Percentiles rank a stretch among this genome's conserved stretches.
Conservation (phyloP, 2,113 vertebrate species). For the Syrrhaptes paradoxus region DNA sequence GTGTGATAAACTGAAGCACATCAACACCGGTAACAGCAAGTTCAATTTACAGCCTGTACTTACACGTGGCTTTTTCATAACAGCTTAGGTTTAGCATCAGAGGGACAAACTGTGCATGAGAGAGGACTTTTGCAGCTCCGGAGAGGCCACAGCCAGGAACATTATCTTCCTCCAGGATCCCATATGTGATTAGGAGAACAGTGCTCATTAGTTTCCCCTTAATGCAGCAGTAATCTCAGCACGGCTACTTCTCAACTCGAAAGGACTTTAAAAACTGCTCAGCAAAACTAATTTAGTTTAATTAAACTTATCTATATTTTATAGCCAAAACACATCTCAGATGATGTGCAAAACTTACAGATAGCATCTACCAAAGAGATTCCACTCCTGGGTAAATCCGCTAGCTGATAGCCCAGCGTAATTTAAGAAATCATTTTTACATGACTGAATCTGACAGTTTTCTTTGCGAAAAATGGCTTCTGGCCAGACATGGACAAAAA, state of each 20-base stretch:
- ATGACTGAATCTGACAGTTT: conserved; percentile 48
- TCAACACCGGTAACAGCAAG: neutral
- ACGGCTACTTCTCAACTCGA: neutral
- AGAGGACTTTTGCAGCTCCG: neutral
- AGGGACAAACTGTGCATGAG: neutral
- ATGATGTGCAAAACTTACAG: conserved; percentile 51
- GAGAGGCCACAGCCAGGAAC: neutral
- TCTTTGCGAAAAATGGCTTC: conserved; percentile 35
- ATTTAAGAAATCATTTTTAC: conserved; percentile 61
- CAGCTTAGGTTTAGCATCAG: neutral
- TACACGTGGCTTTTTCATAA: neutral
- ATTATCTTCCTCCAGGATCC: neutral
- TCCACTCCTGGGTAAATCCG: conserved; percentile 9
- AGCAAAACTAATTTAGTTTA: conserved; percentile 74
- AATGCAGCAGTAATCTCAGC: conserved; percentile 15
- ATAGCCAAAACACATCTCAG: conserved; percentile 61
- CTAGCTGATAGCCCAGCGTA: conserved; percentile 18
- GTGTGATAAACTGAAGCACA: neutral
- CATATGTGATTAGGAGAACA: neutral
- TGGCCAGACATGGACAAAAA: conserved; percentile 7
- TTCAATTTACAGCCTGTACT: neutral
- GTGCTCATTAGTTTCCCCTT: neutral
- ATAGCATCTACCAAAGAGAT: conserved; percentile 60
- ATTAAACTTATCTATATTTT: conserved; percentile 74
- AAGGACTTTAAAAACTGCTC: conserved; percentile 43